Evolutionary conservation across 2,113 vertebrate species (phyloP), one percentile per base, ranked within the genome.

Genomic region (Sylvilagus bachmani): DNA sequence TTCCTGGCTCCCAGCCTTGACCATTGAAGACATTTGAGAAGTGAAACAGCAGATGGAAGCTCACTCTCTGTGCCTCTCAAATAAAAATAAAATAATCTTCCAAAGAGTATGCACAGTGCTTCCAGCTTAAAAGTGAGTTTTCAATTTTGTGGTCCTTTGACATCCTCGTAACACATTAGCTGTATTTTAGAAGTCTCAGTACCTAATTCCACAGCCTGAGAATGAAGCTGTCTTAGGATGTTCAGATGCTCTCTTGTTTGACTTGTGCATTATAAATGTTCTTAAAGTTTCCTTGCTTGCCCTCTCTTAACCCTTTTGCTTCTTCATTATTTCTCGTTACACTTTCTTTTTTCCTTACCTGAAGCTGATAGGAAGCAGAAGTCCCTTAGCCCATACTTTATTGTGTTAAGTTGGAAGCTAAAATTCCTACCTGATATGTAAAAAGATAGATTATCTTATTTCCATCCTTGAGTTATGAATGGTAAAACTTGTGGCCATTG

Each of bases 161-260:
- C 94, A 97, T 86, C 6, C 0, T 97, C 90, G 97, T 92, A 95
- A 44, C 69, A 73, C 0, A 0, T 88, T 97, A 93, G 51, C 67
- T 94, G 1, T 87, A 85, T 96, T 95, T 94, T 97, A 93, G 93
- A 98, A 97, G 95, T 97, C 95, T 97, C 31, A 17, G 80, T 95
- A 97, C 89, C 96, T 98, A 98, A 97, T 82, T 84, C 53, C 90
- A 84, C 80, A 94, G 36, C 77, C 62, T 97, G 92, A 97, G 95
- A 94, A 93, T 98, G 95, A 98, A 97, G 95, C 97, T 98, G 96
- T 97, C 97, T 97, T 95, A 82, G 91, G 95, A 95, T 93, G 94
- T 96, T 90, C 94, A 96, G 93, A 86, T 95, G 91, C 96, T 97
- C 96, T 95, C 95, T 96, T 84, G 89, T 93, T 96, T 97, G 95